Evolutionary conservation across 2,113 vertebrate genomes (phyloP).

Genomic region (Neoarius graeffei): DNA sequence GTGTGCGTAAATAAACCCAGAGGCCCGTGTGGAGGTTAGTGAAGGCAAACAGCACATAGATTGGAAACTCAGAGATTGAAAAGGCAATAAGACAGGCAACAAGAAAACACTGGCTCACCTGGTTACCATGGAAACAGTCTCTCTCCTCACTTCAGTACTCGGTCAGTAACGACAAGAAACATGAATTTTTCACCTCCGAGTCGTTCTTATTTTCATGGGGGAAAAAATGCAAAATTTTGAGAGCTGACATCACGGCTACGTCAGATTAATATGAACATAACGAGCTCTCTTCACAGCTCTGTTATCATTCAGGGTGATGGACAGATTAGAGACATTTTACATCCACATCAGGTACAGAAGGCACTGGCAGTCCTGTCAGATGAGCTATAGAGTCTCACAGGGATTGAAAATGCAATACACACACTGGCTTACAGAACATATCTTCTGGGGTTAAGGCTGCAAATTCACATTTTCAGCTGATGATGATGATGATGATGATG

Average conservation of each 20-base stretch:
- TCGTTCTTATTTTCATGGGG: neutral
- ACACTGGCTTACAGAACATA: neutral
- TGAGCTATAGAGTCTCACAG: neutral
- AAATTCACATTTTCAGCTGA: neutral
- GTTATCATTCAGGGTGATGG: neutral
- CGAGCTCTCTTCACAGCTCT: neutral
- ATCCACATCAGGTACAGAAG: neutral
- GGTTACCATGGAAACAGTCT: slow-evolving; percentile 55
- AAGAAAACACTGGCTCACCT: slow-evolving; percentile 44
- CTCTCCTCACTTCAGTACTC: slow-evolving; percentile 46
- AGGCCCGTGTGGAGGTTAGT: slow-evolving; percentile 24
- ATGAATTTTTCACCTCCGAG: slow-evolving; percentile 1
- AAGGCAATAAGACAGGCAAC: neutral
- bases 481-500: neutral
- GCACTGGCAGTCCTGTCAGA: neutral
- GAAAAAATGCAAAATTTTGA: neutral
- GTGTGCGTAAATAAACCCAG: neutral
- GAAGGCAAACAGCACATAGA: slow-evolving; percentile 39
- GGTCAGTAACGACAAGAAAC: slow-evolving; percentile 1
- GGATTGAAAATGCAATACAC: neutral
- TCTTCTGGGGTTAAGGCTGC: neutral
- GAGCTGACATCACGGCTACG: neutral
- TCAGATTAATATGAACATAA: neutral
- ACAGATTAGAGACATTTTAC: neutral
- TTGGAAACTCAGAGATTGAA: slow-evolving; percentile 1